phyloP scores from a whole-genome alignment of 2,113 vertebrate genomes.

The Eolophus roseicapilla region DNA sequence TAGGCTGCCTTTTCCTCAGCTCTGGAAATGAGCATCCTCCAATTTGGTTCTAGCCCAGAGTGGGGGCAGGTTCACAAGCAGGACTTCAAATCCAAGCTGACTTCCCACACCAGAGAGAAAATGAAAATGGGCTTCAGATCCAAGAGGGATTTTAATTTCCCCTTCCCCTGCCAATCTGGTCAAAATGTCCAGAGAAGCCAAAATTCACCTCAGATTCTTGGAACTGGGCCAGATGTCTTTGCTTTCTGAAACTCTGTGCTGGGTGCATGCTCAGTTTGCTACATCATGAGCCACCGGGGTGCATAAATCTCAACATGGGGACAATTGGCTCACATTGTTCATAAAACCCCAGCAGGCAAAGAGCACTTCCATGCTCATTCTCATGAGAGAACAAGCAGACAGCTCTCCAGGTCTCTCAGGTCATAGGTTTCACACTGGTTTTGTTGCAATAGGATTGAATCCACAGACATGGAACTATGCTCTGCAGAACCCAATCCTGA shows the following conservation, averaged over 20 bases:
- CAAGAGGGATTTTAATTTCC: not conserved
- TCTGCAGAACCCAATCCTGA: not conserved
- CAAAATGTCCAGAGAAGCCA: not conserved
- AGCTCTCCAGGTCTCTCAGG: not conserved
- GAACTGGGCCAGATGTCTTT: not conserved
- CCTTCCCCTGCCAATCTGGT: not conserved
- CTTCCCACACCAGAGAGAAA: not conserved
- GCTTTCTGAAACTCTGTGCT: not conserved
- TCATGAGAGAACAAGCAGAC: not conserved
- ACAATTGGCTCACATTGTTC: not conserved
- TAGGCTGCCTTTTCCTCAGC: not conserved
- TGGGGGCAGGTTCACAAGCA: not conserved
- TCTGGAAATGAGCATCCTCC: not conserved
- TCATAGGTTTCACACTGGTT: not conserved
- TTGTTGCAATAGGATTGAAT: not conserved
- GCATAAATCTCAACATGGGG: not conserved
- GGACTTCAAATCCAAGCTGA: not conserved
- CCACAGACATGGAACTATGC: not conserved
- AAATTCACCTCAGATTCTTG: slow-evolving; percentile 11
- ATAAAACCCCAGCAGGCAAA: not conserved
- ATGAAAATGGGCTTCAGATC: not conserved
- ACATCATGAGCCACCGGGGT: not conserved
- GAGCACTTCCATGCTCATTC: not conserved
- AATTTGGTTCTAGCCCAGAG: not conserved
- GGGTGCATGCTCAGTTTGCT: not conserved